Evolutionary conservation across 2,888 invertebrate genomes (phyloP).

Genomic region (Imbricaverruca yamaguchii): DNA sequence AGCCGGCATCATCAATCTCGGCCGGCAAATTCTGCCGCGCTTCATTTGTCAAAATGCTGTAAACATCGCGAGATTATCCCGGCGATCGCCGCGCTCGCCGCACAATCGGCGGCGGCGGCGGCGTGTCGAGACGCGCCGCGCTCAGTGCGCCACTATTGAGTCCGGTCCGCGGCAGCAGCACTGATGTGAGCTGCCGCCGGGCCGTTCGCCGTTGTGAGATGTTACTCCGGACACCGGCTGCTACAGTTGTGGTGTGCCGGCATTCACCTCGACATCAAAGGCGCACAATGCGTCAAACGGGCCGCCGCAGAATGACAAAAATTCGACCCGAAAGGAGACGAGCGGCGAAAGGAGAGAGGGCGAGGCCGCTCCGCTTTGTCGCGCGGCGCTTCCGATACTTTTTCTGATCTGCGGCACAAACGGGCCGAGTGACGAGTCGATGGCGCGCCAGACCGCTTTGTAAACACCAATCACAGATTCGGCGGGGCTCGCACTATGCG

Average conservation of each 20-base stretch:
- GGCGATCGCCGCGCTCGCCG: not conserved
- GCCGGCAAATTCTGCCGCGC: not conserved
- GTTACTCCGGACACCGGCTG: not conserved
- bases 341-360: not conserved
- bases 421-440: not conserved
- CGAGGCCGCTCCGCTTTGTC: not conserved
- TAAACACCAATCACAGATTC: not conserved
- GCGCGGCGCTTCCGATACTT: not conserved
- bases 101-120: not conserved
- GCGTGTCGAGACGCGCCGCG: not conserved
- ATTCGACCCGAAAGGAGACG: not conserved
- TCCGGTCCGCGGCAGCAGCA: not conserved
- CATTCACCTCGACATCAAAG: conserved; percentile 3
- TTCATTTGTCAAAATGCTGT: conserved; percentile 17
- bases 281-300: conserved; percentile 2
- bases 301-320: conserved; percentile 19
- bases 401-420: not conserved
- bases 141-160: not conserved
- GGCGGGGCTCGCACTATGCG: not conserved
- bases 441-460: not conserved
- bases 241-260: conserved; percentile 16
- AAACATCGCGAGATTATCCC: not conserved
- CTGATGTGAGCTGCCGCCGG: not conserved
- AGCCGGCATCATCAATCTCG: conserved; percentile 2
- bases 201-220: not conserved